phyloP scores from a whole-genome alignment of 2,888 invertebrate genomes.

The Microctonus aethiopoides region DNA sequence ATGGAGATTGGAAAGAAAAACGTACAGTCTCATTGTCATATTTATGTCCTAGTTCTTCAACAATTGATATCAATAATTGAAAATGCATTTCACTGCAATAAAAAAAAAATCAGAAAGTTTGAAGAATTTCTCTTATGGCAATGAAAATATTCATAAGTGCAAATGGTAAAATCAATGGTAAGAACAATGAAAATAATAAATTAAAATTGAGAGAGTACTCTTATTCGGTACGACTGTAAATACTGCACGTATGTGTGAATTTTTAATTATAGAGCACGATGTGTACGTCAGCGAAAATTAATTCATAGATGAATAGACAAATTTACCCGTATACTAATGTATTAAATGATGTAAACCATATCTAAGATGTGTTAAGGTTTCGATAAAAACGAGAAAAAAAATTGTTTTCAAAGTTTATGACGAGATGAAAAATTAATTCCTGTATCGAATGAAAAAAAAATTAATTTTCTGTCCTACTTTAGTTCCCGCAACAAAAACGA shows the following conservation, averaged over 20 bases:
- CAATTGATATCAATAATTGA: not conserved
- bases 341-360: constrained; percentile 54
- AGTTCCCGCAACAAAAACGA: not conserved
- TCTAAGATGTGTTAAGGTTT: constrained; percentile 50
- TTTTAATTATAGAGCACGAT: constrained; percentile 45
- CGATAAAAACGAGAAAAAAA: constrained; percentile 20
- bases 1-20: not conserved
- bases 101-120: too few species aligned
- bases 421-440: not conserved
- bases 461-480: not conserved
- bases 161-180: too few species aligned
- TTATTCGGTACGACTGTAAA: constrained; percentile 45
- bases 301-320: constrained; percentile 50
- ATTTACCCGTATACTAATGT: constrained; percentile 40
- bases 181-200: too few species aligned
- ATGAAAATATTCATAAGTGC: too few species aligned
- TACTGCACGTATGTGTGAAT: constrained; percentile 39
- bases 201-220: too few species aligned
- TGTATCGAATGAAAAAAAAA: constrained; percentile 15
- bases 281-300: constrained; percentile 45
- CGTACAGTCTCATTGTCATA: not conserved
- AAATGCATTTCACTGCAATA: not conserved
- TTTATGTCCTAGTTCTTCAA: not conserved
- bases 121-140: too few species aligned
- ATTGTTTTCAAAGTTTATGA: constrained; percentile 23